Evolutionary conservation across 1,140 invertebrate genomes (phyloP).

Genomic region (Choristoneura fumiferana): DNA sequence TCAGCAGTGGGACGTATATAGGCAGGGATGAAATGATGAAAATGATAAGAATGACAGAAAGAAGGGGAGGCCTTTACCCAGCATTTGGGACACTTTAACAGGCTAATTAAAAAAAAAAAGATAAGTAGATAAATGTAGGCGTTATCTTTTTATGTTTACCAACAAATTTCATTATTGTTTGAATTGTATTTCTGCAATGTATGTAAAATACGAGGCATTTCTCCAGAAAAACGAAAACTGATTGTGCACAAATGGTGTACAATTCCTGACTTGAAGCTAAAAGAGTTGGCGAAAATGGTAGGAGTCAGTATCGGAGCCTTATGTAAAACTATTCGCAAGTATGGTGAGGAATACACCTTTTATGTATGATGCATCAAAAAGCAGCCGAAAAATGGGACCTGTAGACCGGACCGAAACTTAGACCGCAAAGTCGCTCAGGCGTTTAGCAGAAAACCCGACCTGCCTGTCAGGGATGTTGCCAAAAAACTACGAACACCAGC

Average conservation of each 20-base stretch:
- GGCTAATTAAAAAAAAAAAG: too few relatives aligned
- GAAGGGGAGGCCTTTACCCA: too few relatives aligned
- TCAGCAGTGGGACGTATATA: too few relatives aligned
- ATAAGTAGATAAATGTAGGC: too few relatives aligned
- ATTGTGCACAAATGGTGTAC: slow-evolving; percentile 5
- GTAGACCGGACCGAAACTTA: neutral
- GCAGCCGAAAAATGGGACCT: neutral
- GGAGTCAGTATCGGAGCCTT: neutral
- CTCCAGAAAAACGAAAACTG: neutral
- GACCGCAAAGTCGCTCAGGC: neutral
- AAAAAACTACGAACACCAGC: slow-evolving; percentile 3
- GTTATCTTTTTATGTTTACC: too few relatives aligned
- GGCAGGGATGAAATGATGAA: too few relatives aligned
- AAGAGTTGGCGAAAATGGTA: neutral
- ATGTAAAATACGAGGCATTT: too few relatives aligned
- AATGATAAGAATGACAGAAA: too few relatives aligned
- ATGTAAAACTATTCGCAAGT: neutral
- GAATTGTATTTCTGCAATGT: too few relatives aligned
- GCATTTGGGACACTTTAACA: too few relatives aligned
- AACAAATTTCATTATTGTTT: too few relatives aligned
- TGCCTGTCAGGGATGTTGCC: neutral
- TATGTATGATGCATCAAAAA: neutral
- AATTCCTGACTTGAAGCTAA: neutral
- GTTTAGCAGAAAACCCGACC: slow-evolving; percentile 1
- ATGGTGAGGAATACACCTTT: neutral